Conservation (phyloP, 2,113 vertebrate species). For the Strix uralensis region DNA sequence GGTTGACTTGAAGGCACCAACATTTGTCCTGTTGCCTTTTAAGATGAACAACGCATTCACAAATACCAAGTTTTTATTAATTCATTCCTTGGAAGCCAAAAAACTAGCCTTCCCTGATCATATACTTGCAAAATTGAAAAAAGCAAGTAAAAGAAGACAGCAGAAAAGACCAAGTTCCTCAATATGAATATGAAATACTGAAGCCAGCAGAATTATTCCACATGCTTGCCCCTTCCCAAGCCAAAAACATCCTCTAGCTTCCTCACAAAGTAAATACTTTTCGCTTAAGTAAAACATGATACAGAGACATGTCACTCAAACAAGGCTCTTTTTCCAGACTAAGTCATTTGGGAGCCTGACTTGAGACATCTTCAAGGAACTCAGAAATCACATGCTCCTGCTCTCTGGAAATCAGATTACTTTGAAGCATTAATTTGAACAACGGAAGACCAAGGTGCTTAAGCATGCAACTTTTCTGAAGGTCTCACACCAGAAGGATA, state of each 20-base stretch:
- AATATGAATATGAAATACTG: not conserved
- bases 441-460: not conserved
- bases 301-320: not conserved
- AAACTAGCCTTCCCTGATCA: not conserved
- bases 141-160: not conserved
- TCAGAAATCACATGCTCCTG: not conserved
- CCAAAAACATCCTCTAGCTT: not conserved
- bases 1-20: fast-evolving
- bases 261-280: not conserved
- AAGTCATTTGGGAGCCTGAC: not conserved
- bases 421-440: not conserved
- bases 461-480: not conserved
- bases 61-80: not conserved
- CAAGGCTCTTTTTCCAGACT: not conserved
- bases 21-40: not conserved
- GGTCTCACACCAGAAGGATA: not conserved
- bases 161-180: not conserved
- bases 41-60: not conserved
- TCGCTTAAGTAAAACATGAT: not conserved
- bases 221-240: not conserved
- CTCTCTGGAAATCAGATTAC: not conserved
- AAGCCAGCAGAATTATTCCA: not conserved
- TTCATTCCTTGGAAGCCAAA: not conserved
- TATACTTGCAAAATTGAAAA: not conserved
- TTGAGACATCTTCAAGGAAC: not conserved